These are phyloP conservation scores for Malurus leucopterus DNA, from an alignment of 2,797 vertebrate species.

Conservation along the genomic window DNA sequence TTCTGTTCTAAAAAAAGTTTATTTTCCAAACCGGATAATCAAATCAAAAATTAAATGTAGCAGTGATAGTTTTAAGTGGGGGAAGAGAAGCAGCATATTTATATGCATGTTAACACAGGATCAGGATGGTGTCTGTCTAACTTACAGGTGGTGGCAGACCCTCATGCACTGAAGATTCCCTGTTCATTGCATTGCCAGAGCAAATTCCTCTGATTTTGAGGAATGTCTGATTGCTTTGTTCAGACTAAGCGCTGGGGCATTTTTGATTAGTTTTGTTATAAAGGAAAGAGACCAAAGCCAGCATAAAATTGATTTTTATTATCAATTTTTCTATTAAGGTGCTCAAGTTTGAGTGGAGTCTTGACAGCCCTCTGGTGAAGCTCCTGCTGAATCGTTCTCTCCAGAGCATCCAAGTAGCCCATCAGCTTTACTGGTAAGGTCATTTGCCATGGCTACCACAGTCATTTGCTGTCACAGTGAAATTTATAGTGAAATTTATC, in stretches of 20 bases:
- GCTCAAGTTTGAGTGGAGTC: constrained; percentile 85
- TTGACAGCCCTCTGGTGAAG: constrained; percentile 80
- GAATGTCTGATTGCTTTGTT: neutral
- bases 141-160: neutral
- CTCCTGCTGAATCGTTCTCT: constrained; percentile 80
- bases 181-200: neutral
- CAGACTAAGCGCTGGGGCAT: neutral
- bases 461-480: neutral
- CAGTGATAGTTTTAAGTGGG: neutral
- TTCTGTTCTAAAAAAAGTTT: neutral
- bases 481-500: neutral
- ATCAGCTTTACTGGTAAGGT: constrained; percentile 85
- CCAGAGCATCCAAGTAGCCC: constrained; percentile 78
- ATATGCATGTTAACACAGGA: neutral
- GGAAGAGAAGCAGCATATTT: neutral
- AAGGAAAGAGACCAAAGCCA: neutral
- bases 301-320: neutral
- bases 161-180: neutral
- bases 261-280: neutral
- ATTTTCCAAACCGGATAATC: neutral
- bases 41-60: neutral
- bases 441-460: neutral
- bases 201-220: neutral
- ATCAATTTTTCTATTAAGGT: constrained; percentile 67
- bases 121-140: neutral